These are phyloP conservation scores for Drosophila arawakana DNA, from an alignment of 1,140 invertebrate species.

Conservation along the genomic window DNA sequence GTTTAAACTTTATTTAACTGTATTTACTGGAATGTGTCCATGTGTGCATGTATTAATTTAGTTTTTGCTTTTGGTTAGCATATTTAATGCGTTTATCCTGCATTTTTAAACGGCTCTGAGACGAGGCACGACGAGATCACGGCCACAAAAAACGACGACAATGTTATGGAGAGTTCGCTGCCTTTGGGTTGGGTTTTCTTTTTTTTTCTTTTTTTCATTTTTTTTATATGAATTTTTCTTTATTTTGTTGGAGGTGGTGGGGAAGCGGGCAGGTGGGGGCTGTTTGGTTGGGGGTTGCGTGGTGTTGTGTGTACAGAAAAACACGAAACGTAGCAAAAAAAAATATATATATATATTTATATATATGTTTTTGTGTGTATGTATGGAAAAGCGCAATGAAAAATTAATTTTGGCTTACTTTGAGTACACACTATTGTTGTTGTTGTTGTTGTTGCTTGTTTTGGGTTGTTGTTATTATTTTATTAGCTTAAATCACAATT, in stretches of 20 bases:
- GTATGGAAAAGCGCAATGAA: slow-evolving; percentile 24
- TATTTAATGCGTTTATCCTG: slow-evolving; percentile 42
- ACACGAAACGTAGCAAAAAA: slow-evolving; percentile 46
- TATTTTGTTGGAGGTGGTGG: background rate
- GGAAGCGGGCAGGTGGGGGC: background rate
- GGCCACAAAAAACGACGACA: slow-evolving; percentile 55
- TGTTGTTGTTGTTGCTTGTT: slow-evolving; percentile 32
- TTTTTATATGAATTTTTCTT: slow-evolving; percentile 3
- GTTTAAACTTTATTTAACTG: background rate
- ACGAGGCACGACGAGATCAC: slow-evolving; percentile 53
- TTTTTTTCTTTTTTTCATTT: background rate
- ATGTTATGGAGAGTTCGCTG: slow-evolving; percentile 25
- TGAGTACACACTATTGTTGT: slow-evolving; percentile 26
- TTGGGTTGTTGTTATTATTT: slow-evolving; percentile 20
- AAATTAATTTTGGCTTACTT: slow-evolving; percentile 54
- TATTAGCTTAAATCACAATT: slow-evolving; percentile 76
- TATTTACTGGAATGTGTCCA: background rate
- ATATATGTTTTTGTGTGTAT: no score
- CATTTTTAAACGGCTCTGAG: slow-evolving; percentile 39
- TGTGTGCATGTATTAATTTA: slow-evolving; percentile 8
- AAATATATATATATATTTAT: background rate
- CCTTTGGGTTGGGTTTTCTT: slow-evolving; percentile 36
- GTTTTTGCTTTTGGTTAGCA: background rate
- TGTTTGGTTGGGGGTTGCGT: slow-evolving; percentile 58
- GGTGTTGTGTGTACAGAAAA: slow-evolving; percentile 73